These are phyloP conservation scores for Gymnogyps californianus DNA, from an alignment of 2,113 vertebrate genomes.

Conservation along the genomic window DNA sequence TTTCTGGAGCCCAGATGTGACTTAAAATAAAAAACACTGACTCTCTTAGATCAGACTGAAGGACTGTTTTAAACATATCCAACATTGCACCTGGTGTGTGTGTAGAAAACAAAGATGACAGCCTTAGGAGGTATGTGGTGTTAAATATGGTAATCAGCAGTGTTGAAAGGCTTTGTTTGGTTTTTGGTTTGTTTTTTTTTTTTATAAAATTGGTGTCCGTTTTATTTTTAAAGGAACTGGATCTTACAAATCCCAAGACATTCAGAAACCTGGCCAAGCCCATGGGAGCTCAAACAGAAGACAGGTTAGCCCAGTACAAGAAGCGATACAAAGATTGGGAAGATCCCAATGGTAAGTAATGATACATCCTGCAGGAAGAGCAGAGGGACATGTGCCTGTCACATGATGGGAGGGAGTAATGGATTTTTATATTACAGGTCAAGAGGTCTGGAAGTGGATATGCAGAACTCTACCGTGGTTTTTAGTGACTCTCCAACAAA, in stretches of 20 bases:
- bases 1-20: not conserved
- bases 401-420: rapidly evolving
- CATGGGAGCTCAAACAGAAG: constrained; percentile 97
- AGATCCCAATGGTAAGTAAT: constrained; percentile 87
- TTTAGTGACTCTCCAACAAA: not conserved
- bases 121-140: not conserved
- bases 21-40: not conserved
- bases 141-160: not conserved
- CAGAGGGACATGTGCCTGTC: not conserved
- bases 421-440: not conserved
- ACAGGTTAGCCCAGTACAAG: constrained; percentile 93
- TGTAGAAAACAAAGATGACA: not conserved
- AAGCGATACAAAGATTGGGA: constrained; percentile 98
- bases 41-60: not conserved
- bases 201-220: not conserved
- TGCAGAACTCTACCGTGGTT: not conserved
- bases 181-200: not conserved
- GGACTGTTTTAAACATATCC: not conserved
- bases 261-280: constrained; percentile 96
- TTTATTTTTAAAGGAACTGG: constrained; percentile 83
- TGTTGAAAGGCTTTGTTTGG: not conserved
- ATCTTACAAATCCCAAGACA: constrained; percentile 92
- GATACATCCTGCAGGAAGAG: not conserved
- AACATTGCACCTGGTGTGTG: not conserved
- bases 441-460: not conserved